Evolutionary conservation across 2,113 vertebrate species (phyloP).

Genomic region (Polypterus bichir): DNA sequence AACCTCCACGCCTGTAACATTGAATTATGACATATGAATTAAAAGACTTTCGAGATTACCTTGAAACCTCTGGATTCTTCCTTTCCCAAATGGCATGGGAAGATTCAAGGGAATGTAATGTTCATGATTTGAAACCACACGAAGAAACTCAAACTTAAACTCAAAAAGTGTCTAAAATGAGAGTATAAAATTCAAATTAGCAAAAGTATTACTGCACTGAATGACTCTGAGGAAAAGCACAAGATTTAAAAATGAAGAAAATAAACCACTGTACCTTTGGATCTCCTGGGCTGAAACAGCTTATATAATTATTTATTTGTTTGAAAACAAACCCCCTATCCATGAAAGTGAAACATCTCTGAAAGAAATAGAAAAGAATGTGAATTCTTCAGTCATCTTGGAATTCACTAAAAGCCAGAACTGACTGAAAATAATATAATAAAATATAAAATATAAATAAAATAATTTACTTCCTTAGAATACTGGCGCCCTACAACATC

Average conservation of each 20-base stretch:
- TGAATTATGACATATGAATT: too few relatives aligned
- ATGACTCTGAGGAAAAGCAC: not conserved
- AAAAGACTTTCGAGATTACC: slow-evolving; percentile 45
- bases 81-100: slow-evolving; percentile 95
- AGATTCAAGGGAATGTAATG: slow-evolving; percentile 93
- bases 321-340: slow-evolving; percentile 94
- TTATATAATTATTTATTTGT: slow-evolving; percentile 95
- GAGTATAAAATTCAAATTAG: too few relatives aligned
- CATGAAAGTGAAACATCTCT: slow-evolving; percentile 97
- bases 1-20: too few relatives aligned
- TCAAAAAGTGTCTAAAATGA: slow-evolving; percentile 80
- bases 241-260: not conserved
- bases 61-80: slow-evolving; percentile 89
- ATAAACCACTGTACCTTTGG: slow-evolving; percentile 59
- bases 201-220: too few relatives aligned
- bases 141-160: slow-evolving; percentile 96
- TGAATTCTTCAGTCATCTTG: too few relatives aligned
- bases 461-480: too few relatives aligned
- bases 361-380: slow-evolving; percentile 15
- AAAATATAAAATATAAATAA: too few relatives aligned
- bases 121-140: slow-evolving; percentile 88
- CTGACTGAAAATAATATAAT: too few relatives aligned
- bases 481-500: too few relatives aligned
- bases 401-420: too few relatives aligned
- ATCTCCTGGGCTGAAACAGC: slow-evolving; percentile 87